Evolutionary conservation across 2,113 vertebrate genomes (phyloP).

Genomic region (Muntiacus reevesi): DNA sequence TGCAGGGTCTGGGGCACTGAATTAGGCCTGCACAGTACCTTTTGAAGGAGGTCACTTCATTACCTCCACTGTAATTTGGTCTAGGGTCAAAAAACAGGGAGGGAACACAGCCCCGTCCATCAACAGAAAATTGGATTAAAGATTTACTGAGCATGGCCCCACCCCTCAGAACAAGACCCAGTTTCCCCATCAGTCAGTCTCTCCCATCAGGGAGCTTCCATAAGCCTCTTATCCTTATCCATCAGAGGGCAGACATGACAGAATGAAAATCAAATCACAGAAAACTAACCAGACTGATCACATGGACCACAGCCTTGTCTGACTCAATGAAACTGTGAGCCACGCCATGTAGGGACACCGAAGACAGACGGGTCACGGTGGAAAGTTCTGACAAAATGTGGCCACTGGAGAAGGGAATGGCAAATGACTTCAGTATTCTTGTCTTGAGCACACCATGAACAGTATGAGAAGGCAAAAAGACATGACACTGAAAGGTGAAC

Average conservation of each 20-base stretch:
- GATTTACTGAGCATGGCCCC: background rate
- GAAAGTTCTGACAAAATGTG: background rate
- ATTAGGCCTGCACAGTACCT: background rate
- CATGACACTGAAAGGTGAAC: background rate
- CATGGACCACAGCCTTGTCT: background rate
- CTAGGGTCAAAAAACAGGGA: background rate
- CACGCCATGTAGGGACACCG: background rate
- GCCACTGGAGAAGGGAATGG: background rate
- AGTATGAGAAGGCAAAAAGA: background rate
- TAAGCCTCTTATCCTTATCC: background rate
- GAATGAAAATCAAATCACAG: background rate
- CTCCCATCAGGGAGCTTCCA: background rate
- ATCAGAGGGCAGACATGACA: background rate
- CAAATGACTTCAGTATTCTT: background rate
- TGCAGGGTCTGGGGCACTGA: background rate
- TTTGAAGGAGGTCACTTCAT: background rate
- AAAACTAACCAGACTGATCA: background rate
- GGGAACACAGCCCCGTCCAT: background rate
- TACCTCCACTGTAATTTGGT: background rate
- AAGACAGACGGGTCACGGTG: background rate
- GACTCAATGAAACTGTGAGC: background rate
- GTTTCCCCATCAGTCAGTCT: background rate
- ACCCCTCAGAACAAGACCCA: background rate
- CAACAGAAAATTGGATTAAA: background rate
- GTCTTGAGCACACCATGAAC: background rate